Evolutionary conservation across 2,113 vertebrate species (phyloP), one percentile per base, ranked within the genome.

Genomic region (Talpa occidentalis): DNA sequence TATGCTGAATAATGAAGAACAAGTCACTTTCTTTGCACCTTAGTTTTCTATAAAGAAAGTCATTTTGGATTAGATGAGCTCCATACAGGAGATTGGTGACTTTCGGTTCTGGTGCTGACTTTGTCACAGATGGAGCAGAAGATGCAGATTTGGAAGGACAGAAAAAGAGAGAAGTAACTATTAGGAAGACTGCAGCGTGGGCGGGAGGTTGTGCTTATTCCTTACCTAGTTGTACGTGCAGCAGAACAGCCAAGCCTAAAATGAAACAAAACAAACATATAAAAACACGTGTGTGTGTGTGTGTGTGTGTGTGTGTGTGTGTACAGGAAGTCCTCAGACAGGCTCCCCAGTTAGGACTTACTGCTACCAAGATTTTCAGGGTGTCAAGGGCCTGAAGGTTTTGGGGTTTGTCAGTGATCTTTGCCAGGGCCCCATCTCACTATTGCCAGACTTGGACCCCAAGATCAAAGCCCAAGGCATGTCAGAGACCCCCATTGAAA

Each of bases 171-270:
- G 10, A 32, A 89, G 37, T 9, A 62, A 70, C 21, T 52, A 16
- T 72, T 37, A 42, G 35, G 44, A 73, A 86, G 59, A 80, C 2
- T 28, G 24, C 26, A 28, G 12, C 22, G 44, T 32, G 35, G n/a
- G 16, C 5, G 16, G 40, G 24, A 35, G 22, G 10, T 21, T 60
- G 11, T 74, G 10, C 8, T 62, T 54, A 42, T 32, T 86, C 35
- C 66, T 94, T 64, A 86, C 56, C 37, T 56, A 86, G 22, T 35
- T 66, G 73, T 10, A 79, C 66, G 24, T 80, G 74, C 4, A 73
- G 66, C 56, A 94, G 32, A 52, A 79, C 30, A 86, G 66, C 81
- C 44, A 90, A 3, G 14, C 44, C 80, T 94, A 54, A 77, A 90
- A 64, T 17, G 44, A 40, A 49, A 3, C 44, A 80, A 40, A 8